Evolutionary conservation across 1,140 invertebrate species (phyloP), one percentile per base, ranked within the genome.

Genomic region (Meloidogyne hapla): DNA sequence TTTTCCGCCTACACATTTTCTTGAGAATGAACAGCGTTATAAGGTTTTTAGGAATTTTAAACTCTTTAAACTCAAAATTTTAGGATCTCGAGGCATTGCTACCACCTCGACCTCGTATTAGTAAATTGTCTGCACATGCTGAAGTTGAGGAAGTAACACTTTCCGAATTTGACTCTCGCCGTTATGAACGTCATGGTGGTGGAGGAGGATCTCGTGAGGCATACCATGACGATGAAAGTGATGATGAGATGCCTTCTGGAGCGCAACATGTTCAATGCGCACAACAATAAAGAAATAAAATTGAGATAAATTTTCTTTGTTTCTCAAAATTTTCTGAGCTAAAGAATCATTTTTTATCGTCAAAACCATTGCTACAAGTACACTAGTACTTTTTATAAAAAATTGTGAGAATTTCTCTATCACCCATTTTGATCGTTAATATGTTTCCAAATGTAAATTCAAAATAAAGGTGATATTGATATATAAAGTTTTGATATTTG

Each of bases 1-100:
- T 69, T 95, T 96, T 87, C 94, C 94, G 40, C 89, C 91, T 76
- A 92, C 91, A 81, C 90, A 94, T 84, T 95, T 95, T 88, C 90
- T 90, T 23, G 76, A 91, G 62, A 88, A 90, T 77, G 91, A 92
- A 79, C 90, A 90, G 61, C 90, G 91, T 79, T 85, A 93, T 75
- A 90, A 89, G 88, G 90, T 91, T 65, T 33, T 75, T 1, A 45
- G 0, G 9, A 42, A 13, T n/a, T 25, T 18, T 23, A 71, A 18
- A 2, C 6, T 62, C 28, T 61, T 10, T 26, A 42, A 42, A 2
- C 38, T 26, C 26, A 78, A 25, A 18, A 38, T 56, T 82, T 74
- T 69, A 82, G 81, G 56, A 84, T 62, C 56, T 82, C 21, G 64
- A 83, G 40, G 40, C 62, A 6, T 21, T 84, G 48, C 25, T 82